Evolutionary conservation across 1,140 invertebrate genomes (phyloP), one percentile per base, ranked within the genome.

Genomic region (Leptinotarsa lineolata): DNA sequence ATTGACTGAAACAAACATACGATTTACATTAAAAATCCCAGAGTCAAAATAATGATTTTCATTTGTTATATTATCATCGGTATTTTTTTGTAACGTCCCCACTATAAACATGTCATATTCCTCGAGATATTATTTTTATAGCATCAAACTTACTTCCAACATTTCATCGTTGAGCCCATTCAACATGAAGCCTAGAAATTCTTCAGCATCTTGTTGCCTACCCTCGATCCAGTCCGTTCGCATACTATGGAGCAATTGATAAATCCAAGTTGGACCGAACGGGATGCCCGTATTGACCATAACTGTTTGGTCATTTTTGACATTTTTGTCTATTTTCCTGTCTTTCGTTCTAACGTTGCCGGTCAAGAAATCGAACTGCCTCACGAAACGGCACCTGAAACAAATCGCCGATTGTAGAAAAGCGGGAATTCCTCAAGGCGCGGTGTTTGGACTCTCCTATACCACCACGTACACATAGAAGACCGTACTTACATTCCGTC

Each of bases 91-190:
- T 39, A 11, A 6, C 30, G 8, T 39, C 30, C 30, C 8, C 30
- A 11, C 30, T 39, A 0, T 39, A 39, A 39, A 39, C n/a, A 39
- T 30, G 8, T 39, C 30, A 39, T 39, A 6, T 2, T 39, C 30
- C 8, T 11, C 30, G 1, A 11, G 30, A 30, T 30, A 30, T 11
- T 11, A 39, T 39, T 11, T 11, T 39, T 39, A 39, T 11, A 39
- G 30, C 8, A 39, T 30, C 30, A 24, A 6, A 46, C 64, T 76
- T 81, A 94, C 92, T 85, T 95, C 93, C 0, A 96, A 85, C 95
- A 99, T 97, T 87, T 98, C 97, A 85, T 98, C 97, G 84, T 97
- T 96, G 45, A 98, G 89, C 44, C 93, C 93, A 85, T 98, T 98
- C 2, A 98, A 88, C 64, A 98, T 87, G 85, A 93, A 96, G 15